phyloP scores from a whole-genome alignment of 1,140 invertebrate genomes.

The Lucilia sericata region DNA sequence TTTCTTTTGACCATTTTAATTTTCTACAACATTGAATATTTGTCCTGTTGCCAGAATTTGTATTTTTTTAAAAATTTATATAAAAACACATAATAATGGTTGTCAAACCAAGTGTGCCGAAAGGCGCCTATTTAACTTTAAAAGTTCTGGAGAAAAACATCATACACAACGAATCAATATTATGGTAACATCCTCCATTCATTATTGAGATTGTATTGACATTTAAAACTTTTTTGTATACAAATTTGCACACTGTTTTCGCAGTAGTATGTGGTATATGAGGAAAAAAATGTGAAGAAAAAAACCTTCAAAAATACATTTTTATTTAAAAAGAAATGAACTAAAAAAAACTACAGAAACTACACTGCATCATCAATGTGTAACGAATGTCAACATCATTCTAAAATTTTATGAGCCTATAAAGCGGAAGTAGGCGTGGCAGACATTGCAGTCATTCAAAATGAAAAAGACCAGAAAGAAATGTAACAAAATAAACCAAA shows the following conservation, averaged over 20 bases:
- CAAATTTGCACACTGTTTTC: not conserved
- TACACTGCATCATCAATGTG: slow-evolving; percentile 5
- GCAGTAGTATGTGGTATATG: not conserved
- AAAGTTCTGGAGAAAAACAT: not conserved
- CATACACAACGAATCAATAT: not conserved
- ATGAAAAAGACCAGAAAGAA: not conserved
- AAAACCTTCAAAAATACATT: not conserved
- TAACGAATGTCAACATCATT: slow-evolving; percentile 36
- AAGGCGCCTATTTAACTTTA: not conserved
- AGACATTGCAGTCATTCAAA: slow-evolving; percentile 31
- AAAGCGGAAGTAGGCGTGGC: slow-evolving; percentile 38
- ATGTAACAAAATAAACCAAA: not conserved
- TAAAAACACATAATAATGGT: not conserved
- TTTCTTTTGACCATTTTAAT: too few relatives aligned
- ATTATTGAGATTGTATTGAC: slow-evolving; percentile 2
- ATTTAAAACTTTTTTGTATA: not conserved
- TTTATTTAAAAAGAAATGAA: not conserved
- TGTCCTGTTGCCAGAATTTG: too few relatives aligned
- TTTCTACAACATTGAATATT: too few relatives aligned
- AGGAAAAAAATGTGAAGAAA: not conserved
- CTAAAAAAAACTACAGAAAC: not conserved
- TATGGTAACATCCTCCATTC: slow-evolving; percentile 2
- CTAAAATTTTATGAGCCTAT: slow-evolving; percentile 41
- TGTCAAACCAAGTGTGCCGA: not conserved
- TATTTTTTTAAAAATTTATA: too few relatives aligned